These are phyloP conservation scores for Pipistrellus pygmaeus DNA, from an alignment of 2,797 vertebrate genomes.

Conservation along the genomic window DNA sequence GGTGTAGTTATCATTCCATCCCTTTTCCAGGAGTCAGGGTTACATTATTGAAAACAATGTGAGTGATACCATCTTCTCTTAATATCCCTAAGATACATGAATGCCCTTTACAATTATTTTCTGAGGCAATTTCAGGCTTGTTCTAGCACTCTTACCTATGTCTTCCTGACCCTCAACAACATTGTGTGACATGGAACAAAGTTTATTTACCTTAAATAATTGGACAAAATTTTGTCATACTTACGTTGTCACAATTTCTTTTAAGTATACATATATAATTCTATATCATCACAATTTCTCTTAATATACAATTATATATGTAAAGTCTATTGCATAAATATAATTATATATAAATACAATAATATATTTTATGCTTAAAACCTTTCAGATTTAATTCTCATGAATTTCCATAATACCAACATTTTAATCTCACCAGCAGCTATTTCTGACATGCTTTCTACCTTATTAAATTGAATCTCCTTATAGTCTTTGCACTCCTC, in stretches of 20 bases:
- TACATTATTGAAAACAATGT: background rate
- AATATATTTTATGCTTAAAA: background rate
- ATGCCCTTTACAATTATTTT: background rate
- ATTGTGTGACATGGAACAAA: background rate
- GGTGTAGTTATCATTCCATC: background rate
- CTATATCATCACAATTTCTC: background rate
- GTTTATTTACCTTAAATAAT: background rate
- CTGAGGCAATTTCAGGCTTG: background rate
- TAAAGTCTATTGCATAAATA: background rate
- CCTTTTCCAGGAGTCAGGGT: background rate
- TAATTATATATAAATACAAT: background rate
- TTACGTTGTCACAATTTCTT: background rate
- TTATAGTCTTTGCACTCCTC: background rate
- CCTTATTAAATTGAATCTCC: background rate
- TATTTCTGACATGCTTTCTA: background rate
- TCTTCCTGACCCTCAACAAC: background rate
- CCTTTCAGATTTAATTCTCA: background rate
- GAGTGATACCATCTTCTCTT: background rate
- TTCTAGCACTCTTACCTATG: background rate
- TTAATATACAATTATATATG: background rate
- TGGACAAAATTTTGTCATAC: background rate
- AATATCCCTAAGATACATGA: background rate
- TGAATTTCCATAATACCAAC: background rate
- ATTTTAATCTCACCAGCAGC: background rate
- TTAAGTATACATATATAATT: background rate